phyloP scores from a whole-genome alignment of 1,140 invertebrate genomes.

The Lepidostoma basale region DNA sequence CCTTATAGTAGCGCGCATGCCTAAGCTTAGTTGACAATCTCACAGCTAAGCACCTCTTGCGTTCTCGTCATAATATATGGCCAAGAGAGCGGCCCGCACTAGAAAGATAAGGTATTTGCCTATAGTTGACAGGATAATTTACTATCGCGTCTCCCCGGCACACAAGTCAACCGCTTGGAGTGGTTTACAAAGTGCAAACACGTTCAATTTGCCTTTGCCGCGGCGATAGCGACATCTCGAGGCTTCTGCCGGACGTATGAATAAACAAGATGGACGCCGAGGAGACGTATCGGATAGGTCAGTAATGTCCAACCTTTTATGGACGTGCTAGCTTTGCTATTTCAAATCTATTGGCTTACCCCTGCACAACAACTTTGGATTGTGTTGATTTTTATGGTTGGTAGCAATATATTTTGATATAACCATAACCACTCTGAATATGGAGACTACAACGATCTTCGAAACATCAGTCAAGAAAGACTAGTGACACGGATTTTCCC shows the following conservation, averaged over 20 bases:
- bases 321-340: no score
- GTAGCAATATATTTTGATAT: no score
- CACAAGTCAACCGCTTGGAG: not conserved
- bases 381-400: no score
- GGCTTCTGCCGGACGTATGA: not conserved
- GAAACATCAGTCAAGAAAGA: no score
- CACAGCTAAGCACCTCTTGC: not conserved
- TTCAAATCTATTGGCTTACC: no score
- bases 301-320: no score
- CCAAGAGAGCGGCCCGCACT: not conserved
- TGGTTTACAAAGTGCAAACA: conserved; percentile 5
- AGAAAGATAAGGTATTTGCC: conserved; percentile 7
- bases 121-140: conserved; percentile 24
- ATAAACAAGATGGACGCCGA: not conserved
- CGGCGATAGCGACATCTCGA: not conserved
- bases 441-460: no score
- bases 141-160: conserved; percentile 2
- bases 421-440: no score
- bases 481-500: no score
- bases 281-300: no score
- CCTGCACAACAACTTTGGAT: no score
- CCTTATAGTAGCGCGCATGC: not conserved
- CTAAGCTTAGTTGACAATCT: not conserved
- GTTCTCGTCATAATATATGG: no score
- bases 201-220: conserved; percentile 2